A percentile compares a stretch with the other conserved stretches of the same genome.
Conservation (phyloP, 2,113 vertebrate species). For the Catharus bicknelli region DNA sequence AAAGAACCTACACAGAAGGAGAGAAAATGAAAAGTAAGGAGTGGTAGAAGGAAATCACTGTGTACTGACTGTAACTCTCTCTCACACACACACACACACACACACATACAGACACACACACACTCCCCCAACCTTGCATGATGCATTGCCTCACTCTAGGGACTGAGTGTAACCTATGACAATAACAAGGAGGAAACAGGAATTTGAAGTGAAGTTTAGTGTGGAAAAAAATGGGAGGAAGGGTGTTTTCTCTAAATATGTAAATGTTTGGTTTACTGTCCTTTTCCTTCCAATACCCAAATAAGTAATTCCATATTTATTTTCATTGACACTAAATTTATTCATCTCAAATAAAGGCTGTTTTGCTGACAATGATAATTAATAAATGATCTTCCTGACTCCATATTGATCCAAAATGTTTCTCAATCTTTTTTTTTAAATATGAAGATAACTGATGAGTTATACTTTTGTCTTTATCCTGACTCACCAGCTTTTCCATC, state of each 20-base stretch:
- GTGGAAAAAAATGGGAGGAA: not conserved
- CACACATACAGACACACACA: not conserved
- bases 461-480: too few species aligned
- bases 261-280: not conserved
- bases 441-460: too few species aligned
- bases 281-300: not conserved
- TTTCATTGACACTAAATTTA: not conserved
- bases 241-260: not conserved
- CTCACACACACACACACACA: not conserved
- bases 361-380: not conserved
- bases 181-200: not conserved
- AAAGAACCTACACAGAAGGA: not conserved
- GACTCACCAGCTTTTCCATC: too few species aligned
- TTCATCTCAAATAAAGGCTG: not conserved
- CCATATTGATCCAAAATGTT: not conserved
- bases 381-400: not conserved
- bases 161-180: not conserved
- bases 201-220: not conserved
- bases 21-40: not conserved
- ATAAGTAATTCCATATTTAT: not conserved
- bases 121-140: accelerated
- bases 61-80: accelerated
- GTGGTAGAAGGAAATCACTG: accelerated
- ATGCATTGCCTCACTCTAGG: accelerated
- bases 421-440: not conserved